These are phyloP conservation scores for Tineola bisselliella DNA, from an alignment of 2,888 invertebrate genomes.

Conservation along the genomic window DNA sequence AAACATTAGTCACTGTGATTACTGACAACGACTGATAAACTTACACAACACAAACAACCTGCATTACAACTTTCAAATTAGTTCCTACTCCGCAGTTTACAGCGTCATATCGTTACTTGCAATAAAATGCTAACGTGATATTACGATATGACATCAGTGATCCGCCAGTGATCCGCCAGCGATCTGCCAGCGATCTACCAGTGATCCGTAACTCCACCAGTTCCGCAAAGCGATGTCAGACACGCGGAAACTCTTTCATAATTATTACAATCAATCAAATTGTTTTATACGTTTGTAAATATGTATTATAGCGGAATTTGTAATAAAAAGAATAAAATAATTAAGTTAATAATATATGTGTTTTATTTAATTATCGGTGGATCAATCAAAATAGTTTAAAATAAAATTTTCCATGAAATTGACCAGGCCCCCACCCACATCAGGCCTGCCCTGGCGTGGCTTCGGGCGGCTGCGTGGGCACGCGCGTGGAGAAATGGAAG, in stretches of 20 bases:
- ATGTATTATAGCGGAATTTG: conserved; percentile 67
- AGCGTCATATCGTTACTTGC: background rate
- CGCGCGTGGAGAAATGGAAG: too few relatives aligned
- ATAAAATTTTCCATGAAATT: conserved; percentile 49
- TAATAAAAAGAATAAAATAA: conserved; percentile 35
- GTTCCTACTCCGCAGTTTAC: background rate
- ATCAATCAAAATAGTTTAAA: conserved; percentile 29
- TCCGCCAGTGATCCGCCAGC: background rate
- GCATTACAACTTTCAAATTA: background rate
- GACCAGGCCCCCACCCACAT: conserved; percentile 32
- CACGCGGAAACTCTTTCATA: too few relatives aligned
- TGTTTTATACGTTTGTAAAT: conserved; percentile 66
- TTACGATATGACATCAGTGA: background rate
- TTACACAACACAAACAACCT: background rate
- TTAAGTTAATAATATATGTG: conserved; percentile 38
- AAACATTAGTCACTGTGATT: background rate
- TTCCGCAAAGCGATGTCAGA: too few relatives aligned
- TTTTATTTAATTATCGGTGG: background rate
- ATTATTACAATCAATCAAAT: conserved; percentile 22
- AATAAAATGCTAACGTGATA: background rate
- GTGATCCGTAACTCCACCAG: conserved; percentile 22
- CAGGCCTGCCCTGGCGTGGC: background rate
- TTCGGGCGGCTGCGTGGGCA: background rate
- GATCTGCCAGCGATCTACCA: conserved; percentile 28
- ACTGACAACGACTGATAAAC: background rate